Percentiles rank a stretch among this genome's conserved stretches.
Conservation (phyloP, 2,113 vertebrate species). For the Poicephalus gulielmi region DNA sequence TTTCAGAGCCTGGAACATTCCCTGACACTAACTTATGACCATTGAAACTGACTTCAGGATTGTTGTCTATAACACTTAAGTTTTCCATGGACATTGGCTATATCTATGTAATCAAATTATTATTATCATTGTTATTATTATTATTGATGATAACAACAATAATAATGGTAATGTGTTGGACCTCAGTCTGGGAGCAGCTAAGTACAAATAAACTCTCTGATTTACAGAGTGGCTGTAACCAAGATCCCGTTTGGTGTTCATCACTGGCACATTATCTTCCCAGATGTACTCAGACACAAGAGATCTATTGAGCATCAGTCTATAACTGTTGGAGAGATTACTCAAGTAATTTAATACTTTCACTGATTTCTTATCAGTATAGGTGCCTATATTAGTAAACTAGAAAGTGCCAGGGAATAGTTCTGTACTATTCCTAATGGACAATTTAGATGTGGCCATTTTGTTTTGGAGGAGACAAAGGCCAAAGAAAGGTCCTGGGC, state of each 20-base stretch:
- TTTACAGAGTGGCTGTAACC: not conserved
- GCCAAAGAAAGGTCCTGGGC: not conserved
- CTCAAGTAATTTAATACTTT: not conserved
- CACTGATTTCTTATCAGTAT: not conserved
- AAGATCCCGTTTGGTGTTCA: not conserved
- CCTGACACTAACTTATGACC: not conserved
- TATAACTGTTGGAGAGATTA: not conserved
- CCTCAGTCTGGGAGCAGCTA: not conserved
- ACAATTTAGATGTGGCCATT: not conserved
- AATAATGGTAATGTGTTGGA: not conserved
- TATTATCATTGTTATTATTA: not conserved
- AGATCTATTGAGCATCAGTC: fast-evolving
- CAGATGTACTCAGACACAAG: not conserved
- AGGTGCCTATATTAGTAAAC: not conserved
- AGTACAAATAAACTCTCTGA: not conserved
- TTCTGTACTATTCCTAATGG: not conserved
- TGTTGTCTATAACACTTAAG: not conserved
- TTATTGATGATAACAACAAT: not conserved
- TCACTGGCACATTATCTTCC: not conserved
- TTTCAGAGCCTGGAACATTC: not conserved
- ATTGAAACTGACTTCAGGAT: not conserved
- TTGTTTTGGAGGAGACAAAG: not conserved
- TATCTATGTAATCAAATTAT: not conserved
- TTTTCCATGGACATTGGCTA: not conserved
- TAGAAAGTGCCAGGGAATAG: not conserved